These are phyloP conservation scores for Serripes groenlandicus DNA, from an alignment of 2,888 invertebrate genomes.

Conservation along the genomic window DNA sequence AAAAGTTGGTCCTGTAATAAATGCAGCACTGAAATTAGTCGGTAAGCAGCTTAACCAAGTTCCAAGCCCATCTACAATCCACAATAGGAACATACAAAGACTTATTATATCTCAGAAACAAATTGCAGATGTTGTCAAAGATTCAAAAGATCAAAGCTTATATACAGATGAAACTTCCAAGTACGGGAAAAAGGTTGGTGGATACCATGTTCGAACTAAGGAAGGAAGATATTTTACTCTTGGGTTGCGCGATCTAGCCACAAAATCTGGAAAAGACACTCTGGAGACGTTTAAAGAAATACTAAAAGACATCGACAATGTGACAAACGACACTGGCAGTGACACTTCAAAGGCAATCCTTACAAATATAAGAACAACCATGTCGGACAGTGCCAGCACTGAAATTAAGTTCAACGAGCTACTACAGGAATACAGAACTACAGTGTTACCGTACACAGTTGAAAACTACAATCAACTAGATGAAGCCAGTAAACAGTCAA, in stretches of 20 bases:
- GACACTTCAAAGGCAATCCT: not conserved
- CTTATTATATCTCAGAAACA: constrained; percentile 35
- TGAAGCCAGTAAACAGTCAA: constrained; percentile 8
- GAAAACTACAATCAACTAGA: constrained; percentile 6
- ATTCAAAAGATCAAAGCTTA: constrained; percentile 31
- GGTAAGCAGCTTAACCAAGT: constrained; percentile 24
- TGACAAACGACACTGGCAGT: not conserved
- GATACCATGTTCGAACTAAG: constrained; percentile 19
- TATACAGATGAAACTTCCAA: constrained; percentile 42
- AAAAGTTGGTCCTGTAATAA: constrained; percentile 27
- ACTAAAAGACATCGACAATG: not conserved
- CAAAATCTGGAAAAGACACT: constrained; percentile 44
- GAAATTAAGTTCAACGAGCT: constrained; percentile 31
- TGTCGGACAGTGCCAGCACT: constrained; percentile 40
- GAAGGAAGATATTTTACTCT: not conserved
- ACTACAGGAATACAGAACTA: constrained; percentile 18
- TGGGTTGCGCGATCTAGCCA: constrained; percentile 3
- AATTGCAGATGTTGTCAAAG: constrained; percentile 27
- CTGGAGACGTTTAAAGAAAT: constrained; percentile 34
- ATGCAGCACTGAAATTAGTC: constrained; percentile 32
- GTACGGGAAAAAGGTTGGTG: constrained; percentile 25
- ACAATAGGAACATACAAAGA: constrained; percentile 43
- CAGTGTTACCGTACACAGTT: constrained; percentile 5
- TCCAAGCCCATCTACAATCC: constrained; percentile 35
- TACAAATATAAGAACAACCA: constrained; percentile 30